Base-by-base conservation (phyloP, 2,888 invertebrate genomes). In the Mesopsocus fuscifrons region DNA sequence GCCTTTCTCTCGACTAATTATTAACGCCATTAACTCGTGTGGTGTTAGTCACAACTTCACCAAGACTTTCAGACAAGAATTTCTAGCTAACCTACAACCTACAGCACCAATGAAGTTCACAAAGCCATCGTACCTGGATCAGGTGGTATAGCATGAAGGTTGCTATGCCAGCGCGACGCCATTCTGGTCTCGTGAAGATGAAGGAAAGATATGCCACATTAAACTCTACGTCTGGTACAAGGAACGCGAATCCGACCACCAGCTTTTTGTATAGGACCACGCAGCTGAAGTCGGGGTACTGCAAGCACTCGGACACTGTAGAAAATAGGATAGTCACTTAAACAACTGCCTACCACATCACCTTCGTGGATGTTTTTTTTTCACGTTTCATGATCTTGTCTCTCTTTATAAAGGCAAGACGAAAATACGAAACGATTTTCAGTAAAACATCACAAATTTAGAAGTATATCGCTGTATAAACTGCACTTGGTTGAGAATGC, bases 201-300 rank as follows among this genome's bases (percentile, higher is more conserved):
- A 89, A 92, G 2, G 89, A 87, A 50, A 92, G 74, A 60, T 92
- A 92, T 0, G 85, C 83, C 61, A 87, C 88, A 52, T 79, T 80
- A 53, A 71, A 73, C 4, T 72, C 71, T 9, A 77, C 79, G 57
- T 84, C 79, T 0, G 92, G 91, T 41, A 89, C 84, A 50, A 92
- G 69, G 60, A 89, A 80, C 0, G 85, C 89, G 64, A 88, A 91
- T n/a, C 78, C 92, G 18, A 92, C 66, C 38, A 89, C 75, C 46
- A 92, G 63, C 54, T 79, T 77, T 58, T 75, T 72, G 59, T 85
- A 87, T 5, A 84, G 58, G 30, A 78, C 89, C 38, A 92, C 83
- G 57, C 88, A 87, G 54, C 82, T 89, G 61, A 82, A 89, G 58
- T 92, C 92, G 0, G 92, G 91, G 64, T 91, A 91, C 55, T 84